Conservation (phyloP, 2,888 invertebrate species). For the Hypomecis punctinalis region DNA sequence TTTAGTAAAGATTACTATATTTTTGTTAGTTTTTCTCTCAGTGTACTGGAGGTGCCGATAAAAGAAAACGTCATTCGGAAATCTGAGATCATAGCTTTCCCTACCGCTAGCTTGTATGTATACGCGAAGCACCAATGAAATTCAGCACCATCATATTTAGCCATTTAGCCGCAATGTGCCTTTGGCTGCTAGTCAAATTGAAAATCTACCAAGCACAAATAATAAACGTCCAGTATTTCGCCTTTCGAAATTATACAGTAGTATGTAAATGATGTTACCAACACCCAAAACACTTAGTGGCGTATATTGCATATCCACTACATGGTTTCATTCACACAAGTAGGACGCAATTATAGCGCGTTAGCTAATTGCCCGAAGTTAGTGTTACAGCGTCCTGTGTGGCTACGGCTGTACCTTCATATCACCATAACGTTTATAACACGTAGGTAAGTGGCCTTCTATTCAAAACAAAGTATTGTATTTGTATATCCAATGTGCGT, state of each 20-base stretch:
- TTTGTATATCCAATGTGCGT: slow-evolving; percentile 6
- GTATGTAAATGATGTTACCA: neutral
- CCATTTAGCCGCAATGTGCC: no score
- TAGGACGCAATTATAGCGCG: slow-evolving; percentile 14
- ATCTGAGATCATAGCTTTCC: no score
- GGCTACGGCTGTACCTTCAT: neutral
- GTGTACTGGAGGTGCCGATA: no score
- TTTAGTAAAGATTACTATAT: no score
- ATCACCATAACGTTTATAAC: neutral
- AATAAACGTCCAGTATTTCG: neutral
- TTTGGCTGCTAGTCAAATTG: no score
- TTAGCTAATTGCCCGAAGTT: slow-evolving; percentile 14
- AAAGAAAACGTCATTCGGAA: no score
- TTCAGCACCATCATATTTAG: no score
- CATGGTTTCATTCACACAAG: slow-evolving; percentile 43
- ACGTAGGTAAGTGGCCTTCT: slow-evolving; percentile 1
- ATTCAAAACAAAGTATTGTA: slow-evolving; percentile 12
- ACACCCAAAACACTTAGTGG: neutral
- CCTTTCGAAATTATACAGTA: neutral
- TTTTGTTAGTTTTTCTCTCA: no score
- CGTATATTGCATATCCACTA: neutral
- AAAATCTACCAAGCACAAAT: no score
- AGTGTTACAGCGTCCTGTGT: slow-evolving; percentile 11
- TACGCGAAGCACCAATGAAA: no score
- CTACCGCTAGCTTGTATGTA: no score